These are phyloP conservation scores for Daktulosphaira vitifoliae DNA, from an alignment of 1,140 invertebrate species.

Conservation along the genomic window DNA sequence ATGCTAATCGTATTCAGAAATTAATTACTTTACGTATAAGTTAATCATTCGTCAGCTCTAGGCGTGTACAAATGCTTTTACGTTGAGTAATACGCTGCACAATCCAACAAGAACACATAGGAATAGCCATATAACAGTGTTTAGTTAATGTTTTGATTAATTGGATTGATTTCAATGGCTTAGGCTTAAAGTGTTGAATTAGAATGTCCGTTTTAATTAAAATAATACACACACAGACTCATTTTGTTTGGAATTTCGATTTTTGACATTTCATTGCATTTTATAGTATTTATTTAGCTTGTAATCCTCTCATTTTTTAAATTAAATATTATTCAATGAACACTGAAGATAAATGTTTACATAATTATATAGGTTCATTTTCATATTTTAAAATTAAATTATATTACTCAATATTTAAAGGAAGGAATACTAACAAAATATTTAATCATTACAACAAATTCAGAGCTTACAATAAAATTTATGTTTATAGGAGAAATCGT, in stretches of 20 bases:
- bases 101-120: neutral
- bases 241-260: too few species aligned
- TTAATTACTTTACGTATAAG: constrained; percentile 25
- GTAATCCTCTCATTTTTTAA: neutral
- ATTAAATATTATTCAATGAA: neutral
- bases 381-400: too few species aligned
- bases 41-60: constrained; percentile 11
- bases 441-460: too few species aligned
- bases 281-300: too few species aligned
- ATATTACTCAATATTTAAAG: too few species aligned
- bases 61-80: neutral
- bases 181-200: too few species aligned
- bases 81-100: neutral
- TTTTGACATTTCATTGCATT: too few species aligned
- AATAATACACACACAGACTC: neutral
- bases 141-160: neutral
- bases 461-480: too few species aligned
- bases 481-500: too few species aligned
- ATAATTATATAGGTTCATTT: too few species aligned
- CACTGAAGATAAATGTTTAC: too few species aligned
- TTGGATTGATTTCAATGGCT: constrained; percentile 13
- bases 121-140: neutral
- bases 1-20: constrained; percentile 19
- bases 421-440: too few species aligned
- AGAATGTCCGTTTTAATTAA: constrained; percentile 13